These are phyloP conservation scores for Ennomos quercinarius DNA, from an alignment of 2,888 invertebrate species.

Conservation along the genomic window DNA sequence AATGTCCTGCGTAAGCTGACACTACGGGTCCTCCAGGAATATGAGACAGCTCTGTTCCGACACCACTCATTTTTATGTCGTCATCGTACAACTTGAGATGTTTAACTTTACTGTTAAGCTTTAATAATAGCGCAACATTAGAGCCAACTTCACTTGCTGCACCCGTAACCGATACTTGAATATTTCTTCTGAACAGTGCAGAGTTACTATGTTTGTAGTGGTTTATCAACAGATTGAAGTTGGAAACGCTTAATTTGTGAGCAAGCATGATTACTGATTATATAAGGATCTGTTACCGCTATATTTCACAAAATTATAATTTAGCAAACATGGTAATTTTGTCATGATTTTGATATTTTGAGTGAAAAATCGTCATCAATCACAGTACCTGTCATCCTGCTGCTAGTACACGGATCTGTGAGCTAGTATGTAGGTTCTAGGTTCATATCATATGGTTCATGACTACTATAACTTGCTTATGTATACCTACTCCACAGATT, in stretches of 20 bases:
- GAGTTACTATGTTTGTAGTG: conserved; percentile 22
- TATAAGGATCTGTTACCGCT: conserved; percentile 24
- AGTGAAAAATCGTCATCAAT: too few relatives aligned
- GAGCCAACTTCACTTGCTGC: conserved; percentile 62
- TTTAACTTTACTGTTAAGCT: conserved; percentile 58
- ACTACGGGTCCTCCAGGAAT: conserved; percentile 60
- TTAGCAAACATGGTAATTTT: conserved; percentile 10
- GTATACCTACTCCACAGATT: too few relatives aligned
- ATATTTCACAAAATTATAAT: conserved; percentile 33
- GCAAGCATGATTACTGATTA: conserved; percentile 22
- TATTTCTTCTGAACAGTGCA: conserved; percentile 41
- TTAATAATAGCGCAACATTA: conserved; percentile 61
- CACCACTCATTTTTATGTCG: conserved; percentile 53
- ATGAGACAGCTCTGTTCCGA: conserved; percentile 57
- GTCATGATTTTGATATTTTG: neutral
- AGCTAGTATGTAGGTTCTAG: too few relatives aligned
- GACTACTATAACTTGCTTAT: too few relatives aligned
- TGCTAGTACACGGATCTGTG: too few relatives aligned
- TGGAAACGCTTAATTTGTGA: conserved; percentile 21
- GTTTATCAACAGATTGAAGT: conserved; percentile 17
- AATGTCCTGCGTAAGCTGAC: conserved; percentile 47
- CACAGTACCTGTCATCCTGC: too few relatives aligned
- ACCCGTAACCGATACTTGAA: conserved; percentile 67
- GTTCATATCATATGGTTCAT: too few relatives aligned
- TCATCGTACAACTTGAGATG: conserved; percentile 62